Evolutionary conservation across 2,888 invertebrate genomes (phyloP).

Genomic region (Halictus ligatus): DNA sequence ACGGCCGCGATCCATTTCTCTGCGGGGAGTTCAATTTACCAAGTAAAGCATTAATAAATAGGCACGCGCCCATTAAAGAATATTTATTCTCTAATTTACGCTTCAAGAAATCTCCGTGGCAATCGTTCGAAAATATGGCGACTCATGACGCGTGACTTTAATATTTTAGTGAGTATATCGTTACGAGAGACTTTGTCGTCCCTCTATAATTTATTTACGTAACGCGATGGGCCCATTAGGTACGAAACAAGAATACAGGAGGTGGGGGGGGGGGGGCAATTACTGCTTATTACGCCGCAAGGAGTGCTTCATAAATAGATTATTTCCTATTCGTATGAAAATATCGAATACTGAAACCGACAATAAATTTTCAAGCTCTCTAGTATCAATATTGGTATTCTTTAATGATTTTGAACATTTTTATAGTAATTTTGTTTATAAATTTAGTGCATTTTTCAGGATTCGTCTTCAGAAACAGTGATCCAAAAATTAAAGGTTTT

Average conservation of each 20-base stretch:
- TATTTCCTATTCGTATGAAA: background rate
- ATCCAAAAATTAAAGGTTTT: too few species aligned
- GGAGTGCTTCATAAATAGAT: background rate
- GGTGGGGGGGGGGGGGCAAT: background rate
- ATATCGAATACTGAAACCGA: too few species aligned
- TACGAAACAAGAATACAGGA: background rate
- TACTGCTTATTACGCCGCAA: background rate
- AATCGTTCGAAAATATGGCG: background rate
- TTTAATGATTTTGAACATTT: background rate
- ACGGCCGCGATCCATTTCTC: constrained; percentile 7
- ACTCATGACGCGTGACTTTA: background rate
- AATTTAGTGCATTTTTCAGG: too few species aligned
- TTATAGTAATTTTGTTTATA: too few species aligned
- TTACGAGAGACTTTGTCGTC: background rate
- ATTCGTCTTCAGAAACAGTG: too few species aligned
- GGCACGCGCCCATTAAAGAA: constrained; percentile 1
- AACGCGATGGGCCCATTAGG: background rate
- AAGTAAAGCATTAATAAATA: constrained; percentile 31
- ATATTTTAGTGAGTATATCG: background rate
- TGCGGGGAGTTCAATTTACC: constrained; percentile 28
- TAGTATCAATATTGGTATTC: background rate
- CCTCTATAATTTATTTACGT: background rate
- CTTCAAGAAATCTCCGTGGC: background rate
- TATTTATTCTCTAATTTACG: background rate
- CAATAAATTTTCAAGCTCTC: background rate